A percentile compares a stretch with the other conserved stretches of the same genome.
Evolutionary conservation across 92 coral and sea anemone genomes (phyloP).

Genomic region (Zoanthus gigantus): DNA sequence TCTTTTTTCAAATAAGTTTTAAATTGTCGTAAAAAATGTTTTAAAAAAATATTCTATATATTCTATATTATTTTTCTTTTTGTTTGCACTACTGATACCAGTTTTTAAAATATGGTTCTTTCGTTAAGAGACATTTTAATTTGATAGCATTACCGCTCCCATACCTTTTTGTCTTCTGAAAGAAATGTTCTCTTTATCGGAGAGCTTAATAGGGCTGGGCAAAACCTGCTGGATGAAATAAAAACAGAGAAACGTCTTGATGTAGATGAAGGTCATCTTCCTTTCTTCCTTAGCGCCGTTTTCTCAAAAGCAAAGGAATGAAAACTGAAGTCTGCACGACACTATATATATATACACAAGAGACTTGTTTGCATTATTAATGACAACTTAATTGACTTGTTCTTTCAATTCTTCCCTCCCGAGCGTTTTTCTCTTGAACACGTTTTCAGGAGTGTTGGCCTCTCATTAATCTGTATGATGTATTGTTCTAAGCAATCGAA

Average conservation of each 20-base stretch:
- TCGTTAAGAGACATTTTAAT: not conserved
- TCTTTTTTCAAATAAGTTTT: too few species aligned
- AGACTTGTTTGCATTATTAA: not conserved
- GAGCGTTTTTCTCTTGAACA: not conserved
- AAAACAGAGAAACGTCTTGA: constrained; percentile 17
- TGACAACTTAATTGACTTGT: not conserved
- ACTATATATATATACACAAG: constrained; percentile 8
- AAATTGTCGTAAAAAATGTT: too few species aligned
- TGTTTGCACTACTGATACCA: not conserved
- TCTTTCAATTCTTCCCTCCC: not conserved
- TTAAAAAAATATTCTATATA: too few species aligned
- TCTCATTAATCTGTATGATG: not conserved
- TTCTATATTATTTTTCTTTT: too few species aligned
- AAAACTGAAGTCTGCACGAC: not conserved
- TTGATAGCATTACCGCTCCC: not conserved
- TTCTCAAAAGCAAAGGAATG: not conserved
- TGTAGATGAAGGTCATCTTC: not conserved
- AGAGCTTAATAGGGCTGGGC: constrained; percentile 24
- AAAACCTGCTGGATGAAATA: constrained; percentile 27
- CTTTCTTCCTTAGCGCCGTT: not conserved
- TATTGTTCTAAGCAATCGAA: not conserved
- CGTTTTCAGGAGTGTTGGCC: not conserved
- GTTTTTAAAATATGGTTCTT: not conserved
- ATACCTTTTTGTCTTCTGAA: constrained; percentile 18
- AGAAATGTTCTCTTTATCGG: not conserved